Conservation (phyloP, 2,113 vertebrate genomes). For the Xiphorhynchus elegans region DNA sequence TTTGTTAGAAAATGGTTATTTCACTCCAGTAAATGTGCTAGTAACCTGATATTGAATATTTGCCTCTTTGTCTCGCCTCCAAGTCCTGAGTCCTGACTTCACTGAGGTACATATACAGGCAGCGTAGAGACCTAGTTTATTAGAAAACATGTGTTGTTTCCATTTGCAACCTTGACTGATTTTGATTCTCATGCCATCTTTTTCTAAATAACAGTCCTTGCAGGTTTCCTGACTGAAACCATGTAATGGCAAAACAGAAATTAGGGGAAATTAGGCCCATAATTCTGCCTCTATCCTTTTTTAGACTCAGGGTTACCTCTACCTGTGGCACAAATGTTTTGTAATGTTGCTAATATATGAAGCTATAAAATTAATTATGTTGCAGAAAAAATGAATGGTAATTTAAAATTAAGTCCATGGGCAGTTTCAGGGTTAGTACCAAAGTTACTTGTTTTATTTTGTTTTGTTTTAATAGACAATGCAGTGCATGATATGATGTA, state of each 20-base stretch:
- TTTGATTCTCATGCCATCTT: neutral
- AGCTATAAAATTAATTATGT: neutral
- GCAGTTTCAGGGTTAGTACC: neutral
- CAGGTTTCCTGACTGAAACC: neutral
- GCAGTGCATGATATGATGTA: neutral
- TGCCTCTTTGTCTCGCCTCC: neutral
- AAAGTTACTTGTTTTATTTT: neutral
- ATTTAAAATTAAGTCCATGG: neutral
- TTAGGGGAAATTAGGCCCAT: neutral
- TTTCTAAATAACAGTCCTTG: neutral
- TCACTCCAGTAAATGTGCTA: neutral
- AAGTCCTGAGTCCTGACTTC: neutral
- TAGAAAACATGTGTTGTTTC: neutral
- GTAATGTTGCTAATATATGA: neutral
- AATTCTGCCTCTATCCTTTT: neutral
- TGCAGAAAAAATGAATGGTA: neutral
- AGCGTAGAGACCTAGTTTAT: neutral
- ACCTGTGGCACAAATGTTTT: neutral
- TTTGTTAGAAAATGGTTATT: neutral
- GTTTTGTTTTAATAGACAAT: neutral
- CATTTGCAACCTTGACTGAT: neutral
- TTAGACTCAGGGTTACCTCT: neutral
- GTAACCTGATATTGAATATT: neutral
- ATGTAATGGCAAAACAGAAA: neutral
- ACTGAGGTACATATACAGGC: neutral